Base-by-base conservation (phyloP, 1,140 invertebrate species). In the Lepidurus couesii region DNA sequence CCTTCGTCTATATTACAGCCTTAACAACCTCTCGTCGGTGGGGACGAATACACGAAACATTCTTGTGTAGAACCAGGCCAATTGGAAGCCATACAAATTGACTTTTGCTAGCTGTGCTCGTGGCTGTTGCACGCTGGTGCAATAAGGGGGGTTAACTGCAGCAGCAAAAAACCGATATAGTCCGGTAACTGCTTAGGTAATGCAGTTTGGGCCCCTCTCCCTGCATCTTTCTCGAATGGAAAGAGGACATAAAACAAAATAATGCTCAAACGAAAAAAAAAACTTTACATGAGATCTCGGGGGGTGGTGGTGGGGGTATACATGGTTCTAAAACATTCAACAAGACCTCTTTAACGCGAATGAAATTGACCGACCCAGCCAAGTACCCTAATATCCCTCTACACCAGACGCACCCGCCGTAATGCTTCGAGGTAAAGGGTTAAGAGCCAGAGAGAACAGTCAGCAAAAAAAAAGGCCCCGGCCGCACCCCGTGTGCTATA, bases 51-150 rank as follows among this genome's bases (percentile, higher is more conserved):
- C 53, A 65, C 13, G 53, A 65, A 13, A 13, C 53, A 65, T 65
- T 13, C 6, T 21, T 65, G 53, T 65, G 8, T 2, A 65, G 53
- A 16, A 65, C 53, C 21, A 65, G 8, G 53, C 53, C 53, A 65
- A 65, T 65, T 65, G 53, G 53, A 21, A 65, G 53, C 53, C 13
- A 13, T 65, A 65, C 53, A 16, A 65, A 65, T 65, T 65, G 53
- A 65, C 53, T 65, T 65, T 65, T 65, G 53, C 53, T 65, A 65
- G 53, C 53, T 21, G 53, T 21, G 34, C 21, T 65, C 8, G 53
- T 65, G n/a, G 53, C 16, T 65, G 53, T n/a, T 65, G 45, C 16
- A 47, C 1, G 45, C 16, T 10, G 45, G 45, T 16, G 16, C 53
- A 7, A 7, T 65, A 65, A 65, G 53, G 21, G 16, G n/a, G 53